Evolutionary conservation across 2,797 vertebrate genomes (phyloP), one percentile per base, ranked within the genome.

Genomic region (Siniperca undulata): DNA sequence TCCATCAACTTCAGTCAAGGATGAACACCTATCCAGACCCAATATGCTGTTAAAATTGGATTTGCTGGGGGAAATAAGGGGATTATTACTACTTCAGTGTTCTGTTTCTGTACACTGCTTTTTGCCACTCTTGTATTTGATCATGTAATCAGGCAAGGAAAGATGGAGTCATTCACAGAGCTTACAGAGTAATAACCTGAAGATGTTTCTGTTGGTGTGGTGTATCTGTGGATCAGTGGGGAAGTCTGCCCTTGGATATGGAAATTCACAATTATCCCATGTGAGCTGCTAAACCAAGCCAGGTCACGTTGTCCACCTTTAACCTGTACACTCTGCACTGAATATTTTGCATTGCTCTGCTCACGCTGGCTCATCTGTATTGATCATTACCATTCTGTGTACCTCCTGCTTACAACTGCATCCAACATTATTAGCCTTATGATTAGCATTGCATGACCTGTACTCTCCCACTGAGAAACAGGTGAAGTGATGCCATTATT

Each of bases 1-100:
- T 92, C 93, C 87, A 92, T 95, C 90, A 91, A 91, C 93, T 86
- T 87, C 86, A 87, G 86, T 89, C 74, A 79, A 92, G 87, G 81
- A 90, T 89, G 92, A 91, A 89, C 83, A 91, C 81, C 90, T 79
- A 73, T 76, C 81, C 78, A 71, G 55, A 72, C 82, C 87, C 87
- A 90, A 84, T 84, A 80, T 69, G 79, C 79, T 81, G 88, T 85
- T 87, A 69, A 89, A 94, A 96, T 94, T 95, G 88, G 90, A 95
- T 93, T 94, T 92, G 80, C 83, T 70, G 81, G 65, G 81, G 79
- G 87, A 88, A 89, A 84, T 83, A 67, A 83, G 61, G 86, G 81
- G 88, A 93, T 95, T 93, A 89, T 90, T 91, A 83, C 85, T 80
- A 87, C 88, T 90, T 88, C 85, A 81, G 71, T 83, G 87, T 79